phyloP scores from a whole-genome alignment of 2,888 invertebrate genomes.

The Microctonus aethiopoides region DNA sequence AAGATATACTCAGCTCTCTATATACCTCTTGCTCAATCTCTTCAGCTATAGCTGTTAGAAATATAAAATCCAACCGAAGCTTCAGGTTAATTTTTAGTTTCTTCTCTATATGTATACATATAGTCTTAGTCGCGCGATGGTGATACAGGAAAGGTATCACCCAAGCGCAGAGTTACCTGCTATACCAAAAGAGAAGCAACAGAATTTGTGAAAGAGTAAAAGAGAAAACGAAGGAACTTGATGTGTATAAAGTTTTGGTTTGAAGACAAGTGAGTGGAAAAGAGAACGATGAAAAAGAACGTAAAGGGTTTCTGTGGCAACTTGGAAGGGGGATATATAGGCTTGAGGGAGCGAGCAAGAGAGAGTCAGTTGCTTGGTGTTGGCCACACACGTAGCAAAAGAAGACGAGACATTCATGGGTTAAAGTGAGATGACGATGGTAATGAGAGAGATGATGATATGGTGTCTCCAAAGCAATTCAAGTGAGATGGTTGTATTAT shows the following conservation, averaged over 20 bases:
- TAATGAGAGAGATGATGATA: constrained; percentile 19
- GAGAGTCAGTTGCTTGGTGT: constrained; percentile 41
- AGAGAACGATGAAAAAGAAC: constrained; percentile 26
- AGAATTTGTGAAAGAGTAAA: constrained; percentile 19
- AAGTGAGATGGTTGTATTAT: constrained; percentile 14
- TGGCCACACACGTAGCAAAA: constrained; percentile 45
- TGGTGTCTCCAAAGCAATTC: not conserved
- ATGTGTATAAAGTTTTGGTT: not conserved
- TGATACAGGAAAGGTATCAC: constrained; percentile 28
- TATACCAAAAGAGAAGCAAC: constrained; percentile 25
- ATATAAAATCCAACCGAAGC: not conserved
- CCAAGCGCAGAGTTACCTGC: constrained; percentile 12
- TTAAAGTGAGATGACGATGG: constrained; percentile 28
- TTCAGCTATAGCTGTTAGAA: not conserved
- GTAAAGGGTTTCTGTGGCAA: constrained; percentile 6
- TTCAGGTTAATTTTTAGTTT: constrained; percentile 5
- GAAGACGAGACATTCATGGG: constrained; percentile 34
- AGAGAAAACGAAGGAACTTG: constrained; percentile 13
- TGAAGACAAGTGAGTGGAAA: constrained; percentile 19
- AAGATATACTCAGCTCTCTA: not conserved
- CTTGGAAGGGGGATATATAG: no score
- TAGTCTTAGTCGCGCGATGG: not conserved
- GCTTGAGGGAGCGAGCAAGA: constrained; percentile 30
- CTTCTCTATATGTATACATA: constrained; percentile 2
- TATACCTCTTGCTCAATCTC: not conserved